Base-by-base conservation (phyloP, 2,888 invertebrate genomes). In the Aleiodes testaceus region DNA sequence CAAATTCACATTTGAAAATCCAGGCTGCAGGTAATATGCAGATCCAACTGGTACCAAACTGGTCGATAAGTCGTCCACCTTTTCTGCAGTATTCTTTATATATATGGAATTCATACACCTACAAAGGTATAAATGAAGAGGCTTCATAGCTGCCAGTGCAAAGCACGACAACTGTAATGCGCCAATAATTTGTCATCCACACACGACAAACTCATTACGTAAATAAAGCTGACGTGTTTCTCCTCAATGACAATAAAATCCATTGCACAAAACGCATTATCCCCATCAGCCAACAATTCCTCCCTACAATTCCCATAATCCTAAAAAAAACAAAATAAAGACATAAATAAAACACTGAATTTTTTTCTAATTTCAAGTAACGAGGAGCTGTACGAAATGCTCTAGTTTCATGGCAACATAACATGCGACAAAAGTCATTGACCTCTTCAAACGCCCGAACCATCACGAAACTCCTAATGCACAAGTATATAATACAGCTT, bases 341-440 rank as follows among this genome's bases (percentile, higher is more conserved):
- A 4, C 22, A 26, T 2, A 26, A 26, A 26, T 26, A 26, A 26
- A 26, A 42, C 16, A 11, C 18, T 26, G 14, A 26, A 26, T 22
- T 65, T 49, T 30, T 14, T 26, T 6, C 11, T 3, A 49, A 49
- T 16, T 16, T 16, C 14, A 80, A 80, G 76, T 81, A 78, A 79
- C 75, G 78, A 75, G 78, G 75, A 79, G 81, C 81, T 79, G 78
- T 77, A 76, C 78, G 72, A 69, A 72, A 75, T 74, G 66, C 66
- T 70, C 75, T 53, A n/a, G 59, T 79, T 79, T 85, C 79, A 84
- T 80, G 84, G 82, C 80, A 78, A 77, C 77, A 80, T 80, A 78
- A 77, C 85, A 86, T 85, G 85, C 85, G 81, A 82, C 73, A 79
- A 77, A 79, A 85, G 85, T 83, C 85, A 81, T 84, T 84, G 84